A percentile compares a stretch with the other conserved stretches of the same genome.
Conservation (phyloP, 1,140 invertebrate species). For the Leptinotarsa lineolata region DNA sequence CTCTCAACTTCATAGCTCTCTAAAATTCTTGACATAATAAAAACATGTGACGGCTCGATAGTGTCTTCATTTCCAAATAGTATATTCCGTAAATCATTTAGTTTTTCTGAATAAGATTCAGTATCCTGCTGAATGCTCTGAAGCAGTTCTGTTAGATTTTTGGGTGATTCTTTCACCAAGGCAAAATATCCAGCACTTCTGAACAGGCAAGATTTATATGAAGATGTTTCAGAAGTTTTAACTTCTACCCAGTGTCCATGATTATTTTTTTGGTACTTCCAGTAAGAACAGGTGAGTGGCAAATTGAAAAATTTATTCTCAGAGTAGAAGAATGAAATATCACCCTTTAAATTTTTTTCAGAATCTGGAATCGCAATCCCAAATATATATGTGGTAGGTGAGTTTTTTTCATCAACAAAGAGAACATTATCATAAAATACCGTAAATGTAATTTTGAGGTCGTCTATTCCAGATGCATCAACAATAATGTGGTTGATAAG, state of each 20-base stretch:
- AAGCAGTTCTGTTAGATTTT: not conserved
- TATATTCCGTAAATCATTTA: not conserved
- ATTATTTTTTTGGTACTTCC: not conserved
- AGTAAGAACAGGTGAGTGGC: not conserved
- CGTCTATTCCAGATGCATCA: too few species aligned
- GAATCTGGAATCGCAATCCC: not conserved
- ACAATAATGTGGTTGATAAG: not conserved
- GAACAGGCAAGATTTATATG: not conserved
- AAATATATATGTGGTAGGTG: not conserved
- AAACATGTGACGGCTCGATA: constrained; percentile 11
- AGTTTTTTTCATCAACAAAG: not conserved
- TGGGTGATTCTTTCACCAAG: not conserved
- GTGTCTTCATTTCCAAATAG: not conserved
- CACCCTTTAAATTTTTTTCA: not conserved
- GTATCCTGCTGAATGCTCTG: not conserved
- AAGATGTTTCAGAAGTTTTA: not conserved
- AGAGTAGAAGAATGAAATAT: not conserved
- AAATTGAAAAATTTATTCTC: not conserved
- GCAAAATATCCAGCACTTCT: not conserved
- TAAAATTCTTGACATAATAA: constrained; percentile 17
- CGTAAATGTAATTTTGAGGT: too few species aligned
- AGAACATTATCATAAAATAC: not conserved
- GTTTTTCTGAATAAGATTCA: not conserved
- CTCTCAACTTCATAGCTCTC: not conserved
- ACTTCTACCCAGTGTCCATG: not conserved